Evolutionary conservation across 2,113 vertebrate genomes (phyloP).

Genomic region (Ictalurus furcatus): DNA sequence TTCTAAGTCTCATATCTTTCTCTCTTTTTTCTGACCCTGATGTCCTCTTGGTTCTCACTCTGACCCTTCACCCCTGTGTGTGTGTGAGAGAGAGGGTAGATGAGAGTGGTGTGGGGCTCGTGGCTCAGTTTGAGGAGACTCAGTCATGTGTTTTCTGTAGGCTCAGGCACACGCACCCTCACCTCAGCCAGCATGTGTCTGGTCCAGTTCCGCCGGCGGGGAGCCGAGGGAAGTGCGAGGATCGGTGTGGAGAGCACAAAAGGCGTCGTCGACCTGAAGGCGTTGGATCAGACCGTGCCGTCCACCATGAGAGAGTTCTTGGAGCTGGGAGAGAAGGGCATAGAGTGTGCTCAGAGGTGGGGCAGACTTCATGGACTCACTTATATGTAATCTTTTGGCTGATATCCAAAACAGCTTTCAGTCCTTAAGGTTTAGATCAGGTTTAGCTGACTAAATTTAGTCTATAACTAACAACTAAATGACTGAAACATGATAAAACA

Average conservation of each 20-base stretch:
- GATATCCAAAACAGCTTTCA: not conserved
- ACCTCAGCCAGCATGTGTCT: conserved; percentile 77
- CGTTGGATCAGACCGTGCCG: conserved; percentile 82
- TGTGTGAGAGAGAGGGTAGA: conserved; percentile 54
- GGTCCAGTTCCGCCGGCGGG: conserved; percentile 78
- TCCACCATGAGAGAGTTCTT: conserved; percentile 81
- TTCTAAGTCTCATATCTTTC: not conserved
- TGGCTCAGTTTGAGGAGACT: conserved; percentile 54
- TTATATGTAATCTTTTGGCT: not conserved
- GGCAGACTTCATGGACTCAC: not conserved
- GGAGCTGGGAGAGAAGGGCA: conserved; percentile 74
- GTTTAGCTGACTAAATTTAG: not conserved
- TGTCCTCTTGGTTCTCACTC: not conserved
- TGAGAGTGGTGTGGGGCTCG: conserved; percentile 62
- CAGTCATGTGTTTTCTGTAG: conserved; percentile 21
- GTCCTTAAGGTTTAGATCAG: not conserved
- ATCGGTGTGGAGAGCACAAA: conserved; percentile 81
- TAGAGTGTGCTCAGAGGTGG: conserved; percentile 78
- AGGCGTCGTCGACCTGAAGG: conserved; percentile 80
- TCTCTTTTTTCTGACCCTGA: not conserved
- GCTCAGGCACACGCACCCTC: conserved; percentile 44
- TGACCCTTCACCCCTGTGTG: conserved; percentile 8
- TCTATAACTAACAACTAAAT: not conserved
- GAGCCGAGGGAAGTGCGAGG: conserved; percentile 58
- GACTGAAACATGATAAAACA: not conserved